Evolutionary conservation across 2,797 vertebrate species (phyloP), one percentile per base, ranked within the genome.

Genomic region (Mallotus villosus): DNA sequence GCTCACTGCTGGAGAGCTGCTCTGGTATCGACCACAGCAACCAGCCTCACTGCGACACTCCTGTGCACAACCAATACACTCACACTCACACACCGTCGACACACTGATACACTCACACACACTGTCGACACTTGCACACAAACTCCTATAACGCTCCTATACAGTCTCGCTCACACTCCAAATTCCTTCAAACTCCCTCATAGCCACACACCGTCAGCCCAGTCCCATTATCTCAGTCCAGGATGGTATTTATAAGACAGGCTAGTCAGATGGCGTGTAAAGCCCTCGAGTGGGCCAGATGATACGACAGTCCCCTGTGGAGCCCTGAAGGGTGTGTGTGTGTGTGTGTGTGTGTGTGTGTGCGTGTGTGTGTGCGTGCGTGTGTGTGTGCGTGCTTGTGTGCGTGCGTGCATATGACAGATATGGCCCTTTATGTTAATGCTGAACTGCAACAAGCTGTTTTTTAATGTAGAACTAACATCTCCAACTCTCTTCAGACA

Each of bases 21-120:
- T 57, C 55, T 49, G 67, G 32, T 49, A 70, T 65, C 59, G 62
- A 70, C 61, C 61, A 58, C 37, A 11, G 19, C 17, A n/a, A 21
- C 53, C 34, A 61, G 29, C n/a, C 34, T 32, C 27, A 63, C 25
- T 37, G 19, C 53, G 49, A 60, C 65, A 41, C 51, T 9, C 51
- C 32, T 41, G 58, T 63, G 12, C 14, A 11, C 65, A 29, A 41
- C 22, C n/a, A 27, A 57, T 67, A 71, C 37, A 24, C 21, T 62
- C 46, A 41, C 59, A 27, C 32, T n/a, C 24, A 41, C 22, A 29
- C 17, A 5, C 21, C 22, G 53, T 27, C 22, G 9, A 46, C 9
- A 46, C 41, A 46, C 41, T 46, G 41, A 46, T 14, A 46, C 11
- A 46, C 41, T 46, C 41, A 46, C 41, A 14, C 41, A 14, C 41